Base-by-base conservation (phyloP, 2,888 invertebrate species). In the Trichopria drosophilae region DNA sequence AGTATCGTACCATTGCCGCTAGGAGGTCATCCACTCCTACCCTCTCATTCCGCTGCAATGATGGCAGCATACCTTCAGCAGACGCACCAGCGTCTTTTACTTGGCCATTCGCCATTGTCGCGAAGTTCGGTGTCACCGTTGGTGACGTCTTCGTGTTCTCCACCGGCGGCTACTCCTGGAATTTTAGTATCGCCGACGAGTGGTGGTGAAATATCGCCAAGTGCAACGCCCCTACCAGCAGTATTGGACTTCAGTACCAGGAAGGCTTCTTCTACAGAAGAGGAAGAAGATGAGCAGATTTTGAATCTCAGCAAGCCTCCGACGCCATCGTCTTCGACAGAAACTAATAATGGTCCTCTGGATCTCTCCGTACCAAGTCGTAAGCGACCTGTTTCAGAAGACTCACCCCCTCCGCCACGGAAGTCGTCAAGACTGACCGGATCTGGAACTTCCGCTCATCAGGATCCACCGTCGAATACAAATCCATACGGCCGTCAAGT, bases 221-320 rank as follows among this genome's bases (percentile, higher is more conserved):
- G 68, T 6, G 68, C 72, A 3, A 74, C 75, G 1, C 72, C 72
- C 4, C 48, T 72, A 22, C 72, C 84, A 23, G 82, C 82, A 2
- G 87, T 86, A 24, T 77, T 93, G 46, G 90, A 93, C 76, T 93
- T 91, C 67, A 92, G 92, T 75, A 85, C 87, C 20, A 88, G 89
- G 67, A 80, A 64, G 78, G 81, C 51, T 72, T 81, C 63, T 72
- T 79, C 51, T 65, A 81, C 47, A 18, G 78, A 79, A 28, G 79
- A 78, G 31, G 83, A 82, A 39, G 80, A 81, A 48, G 84, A 84
- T 29, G 81, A 82, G 55, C 86, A 89, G 58, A 86, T 82, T 24
- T 81, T 88, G 54, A 88, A 88, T 72, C 79, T 88, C 36, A 85
- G 83, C 68, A 88, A 87, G 73, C 77, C 82, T 1, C 81, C 84